These are phyloP conservation scores for Sipha maydis DNA, from an alignment of 2,888 invertebrate species.

Conservation along the genomic window DNA sequence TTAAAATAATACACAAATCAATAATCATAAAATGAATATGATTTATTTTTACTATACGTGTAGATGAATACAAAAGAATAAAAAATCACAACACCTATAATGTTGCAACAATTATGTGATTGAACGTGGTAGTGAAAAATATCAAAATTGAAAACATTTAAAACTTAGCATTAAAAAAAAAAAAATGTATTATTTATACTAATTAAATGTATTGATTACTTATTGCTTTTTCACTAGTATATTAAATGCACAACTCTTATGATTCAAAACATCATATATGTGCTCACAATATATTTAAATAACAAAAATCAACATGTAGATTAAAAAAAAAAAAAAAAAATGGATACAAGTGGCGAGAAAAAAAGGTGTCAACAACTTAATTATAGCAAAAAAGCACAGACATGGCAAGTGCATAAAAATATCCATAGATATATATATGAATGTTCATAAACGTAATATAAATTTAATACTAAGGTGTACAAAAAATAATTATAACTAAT, in stretches of 20 bases:
- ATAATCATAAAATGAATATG: not conserved
- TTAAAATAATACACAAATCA: conserved; percentile 21
- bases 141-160: not conserved
- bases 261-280: not conserved
- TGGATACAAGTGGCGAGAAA: not conserved
- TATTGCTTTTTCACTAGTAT: not conserved
- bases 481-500: not conserved
- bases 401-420: conserved; percentile 12
- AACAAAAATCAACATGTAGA: not conserved
- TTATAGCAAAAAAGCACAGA: not conserved
- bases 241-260: not conserved
- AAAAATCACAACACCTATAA: not conserved
- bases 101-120: not conserved
- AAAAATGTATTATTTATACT: not conserved
- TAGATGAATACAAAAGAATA: not conserved
- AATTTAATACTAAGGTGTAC: not conserved
- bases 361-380: not conserved
- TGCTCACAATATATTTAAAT: not conserved
- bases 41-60: conserved; percentile 26
- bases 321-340: not conserved
- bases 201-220: not conserved
- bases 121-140: not conserved
- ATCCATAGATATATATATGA: conserved; percentile 17
- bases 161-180: not conserved
- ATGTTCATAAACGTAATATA: not conserved